A percentile compares a stretch with the other conserved stretches of the same genome.
phyloP scores from a whole-genome alignment of 2,888 invertebrate genomes.

The Spisula solida region DNA sequence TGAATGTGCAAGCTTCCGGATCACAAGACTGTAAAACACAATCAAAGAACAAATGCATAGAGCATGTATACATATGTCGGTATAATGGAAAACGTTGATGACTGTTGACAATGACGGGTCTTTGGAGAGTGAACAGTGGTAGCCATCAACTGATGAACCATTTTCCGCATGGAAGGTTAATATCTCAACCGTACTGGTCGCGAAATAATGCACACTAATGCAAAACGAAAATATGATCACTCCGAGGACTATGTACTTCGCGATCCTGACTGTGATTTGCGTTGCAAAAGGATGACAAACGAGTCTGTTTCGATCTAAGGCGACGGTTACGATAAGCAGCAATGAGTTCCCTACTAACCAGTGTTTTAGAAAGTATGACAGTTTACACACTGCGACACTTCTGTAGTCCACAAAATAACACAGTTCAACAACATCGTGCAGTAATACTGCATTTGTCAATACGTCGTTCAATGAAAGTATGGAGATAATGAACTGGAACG shows the following conservation, averaged over 20 bases:
- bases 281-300: constrained; percentile 26
- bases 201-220: neutral
- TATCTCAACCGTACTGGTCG: neutral
- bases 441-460: neutral
- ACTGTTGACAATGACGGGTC: neutral
- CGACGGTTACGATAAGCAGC: neutral
- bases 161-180: neutral
- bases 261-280: neutral
- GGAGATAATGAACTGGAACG: neutral
- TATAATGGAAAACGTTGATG: neutral
- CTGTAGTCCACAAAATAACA: constrained; percentile 8
- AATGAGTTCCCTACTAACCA: constrained; percentile 18
- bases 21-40: neutral
- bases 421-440: constrained; percentile 13
- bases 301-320: constrained; percentile 12
- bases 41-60: neutral
- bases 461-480: constrained; percentile 12
- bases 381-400: neutral
- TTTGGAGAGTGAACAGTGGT: neutral
- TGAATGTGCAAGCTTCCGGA: neutral
- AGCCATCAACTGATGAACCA: neutral
- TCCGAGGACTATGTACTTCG: neutral
- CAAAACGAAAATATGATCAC: neutral
- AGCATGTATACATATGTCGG: constrained; percentile 22
- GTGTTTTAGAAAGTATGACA: neutral